phyloP scores from a whole-genome alignment of 1,140 invertebrate species.

The Lutraria rhynchaena region DNA sequence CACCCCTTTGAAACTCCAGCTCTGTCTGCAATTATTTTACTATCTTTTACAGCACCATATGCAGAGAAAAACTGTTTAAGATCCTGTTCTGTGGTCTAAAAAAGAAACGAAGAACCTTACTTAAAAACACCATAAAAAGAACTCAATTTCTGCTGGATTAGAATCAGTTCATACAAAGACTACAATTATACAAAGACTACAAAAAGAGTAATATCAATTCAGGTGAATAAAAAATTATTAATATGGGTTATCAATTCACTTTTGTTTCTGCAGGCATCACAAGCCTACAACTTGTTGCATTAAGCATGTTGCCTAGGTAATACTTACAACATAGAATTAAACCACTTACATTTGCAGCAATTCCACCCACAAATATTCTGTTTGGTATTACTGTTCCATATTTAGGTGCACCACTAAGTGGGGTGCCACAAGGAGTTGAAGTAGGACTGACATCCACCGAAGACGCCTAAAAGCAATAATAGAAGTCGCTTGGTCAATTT shows the following conservation, averaged over 20 bases:
- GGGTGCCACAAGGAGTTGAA: slow-evolving; percentile 75
- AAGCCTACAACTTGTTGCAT: too few relatives aligned
- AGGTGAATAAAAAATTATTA: too few relatives aligned
- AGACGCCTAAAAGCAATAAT: slow-evolving; percentile 70
- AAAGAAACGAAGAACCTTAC: slow-evolving; percentile 50
- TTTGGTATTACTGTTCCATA: slow-evolving; percentile 90
- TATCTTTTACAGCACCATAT: slow-evolving; percentile 95
- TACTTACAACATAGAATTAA: too few relatives aligned
- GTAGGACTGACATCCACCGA: slow-evolving; percentile 79
- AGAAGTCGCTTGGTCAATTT: too few relatives aligned
- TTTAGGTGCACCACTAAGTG: slow-evolving; percentile 82
- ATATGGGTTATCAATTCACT: too few relatives aligned
- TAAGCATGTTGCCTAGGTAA: too few relatives aligned
- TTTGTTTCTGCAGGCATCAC: too few relatives aligned
- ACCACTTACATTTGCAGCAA: slow-evolving; percentile 86
- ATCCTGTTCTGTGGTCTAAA: slow-evolving; percentile 83
- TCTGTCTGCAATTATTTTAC: slow-evolving; percentile 96
- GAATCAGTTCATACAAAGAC: too few relatives aligned
- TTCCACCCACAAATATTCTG: slow-evolving; percentile 97
- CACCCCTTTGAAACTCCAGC: slow-evolving; percentile 96
- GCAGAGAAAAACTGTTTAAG: slow-evolving; percentile 82
- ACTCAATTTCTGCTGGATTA: too few relatives aligned
- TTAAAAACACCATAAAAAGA: background rate
- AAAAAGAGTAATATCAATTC: too few relatives aligned
- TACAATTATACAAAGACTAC: too few relatives aligned